These are phyloP conservation scores for Salarias fasciatus DNA, from an alignment of 2,797 vertebrate species.

Conservation along the genomic window DNA sequence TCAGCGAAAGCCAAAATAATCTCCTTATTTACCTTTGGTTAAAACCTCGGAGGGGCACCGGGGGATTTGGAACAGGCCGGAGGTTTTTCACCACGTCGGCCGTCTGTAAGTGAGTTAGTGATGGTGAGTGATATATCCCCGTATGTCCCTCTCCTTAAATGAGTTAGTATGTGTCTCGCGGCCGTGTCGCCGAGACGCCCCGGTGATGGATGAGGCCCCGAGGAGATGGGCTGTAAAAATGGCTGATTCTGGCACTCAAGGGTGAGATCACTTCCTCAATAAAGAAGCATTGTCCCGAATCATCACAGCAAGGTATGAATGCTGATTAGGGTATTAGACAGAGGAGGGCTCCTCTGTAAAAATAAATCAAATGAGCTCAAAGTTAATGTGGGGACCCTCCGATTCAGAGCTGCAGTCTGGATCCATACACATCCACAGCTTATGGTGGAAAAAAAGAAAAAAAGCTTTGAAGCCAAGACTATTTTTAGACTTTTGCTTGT, in stretches of 20 bases:
- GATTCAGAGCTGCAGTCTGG: constrained; percentile 22
- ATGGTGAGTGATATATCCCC: constrained; percentile 69
- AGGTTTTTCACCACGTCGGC: constrained; percentile 89
- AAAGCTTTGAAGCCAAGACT: too few relatives aligned
- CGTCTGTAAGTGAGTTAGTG: constrained; percentile 93
- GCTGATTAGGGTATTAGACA: constrained; percentile 97
- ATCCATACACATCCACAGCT: background rate
- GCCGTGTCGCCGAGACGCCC: constrained; percentile 91
- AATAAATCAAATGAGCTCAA: constrained; percentile 82
- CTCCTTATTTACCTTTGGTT: constrained; percentile 85
- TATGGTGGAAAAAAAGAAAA: too few relatives aligned
- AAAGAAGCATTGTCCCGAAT: constrained; percentile 96
- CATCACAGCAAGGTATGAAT: constrained; percentile 96
- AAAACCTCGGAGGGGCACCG: constrained; percentile 83
- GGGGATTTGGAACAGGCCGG: constrained; percentile 85
- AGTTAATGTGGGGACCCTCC: constrained; percentile 48
- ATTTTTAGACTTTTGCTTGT: too few relatives aligned
- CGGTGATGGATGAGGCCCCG: constrained; percentile 94
- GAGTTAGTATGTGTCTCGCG: constrained; percentile 76
- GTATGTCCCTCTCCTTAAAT: constrained; percentile 72
- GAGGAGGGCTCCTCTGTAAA: constrained; percentile 91
- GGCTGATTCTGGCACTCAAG: constrained; percentile 96
- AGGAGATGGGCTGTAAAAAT: constrained; percentile 94
- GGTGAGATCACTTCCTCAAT: constrained; percentile 99
- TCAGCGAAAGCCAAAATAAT: constrained; percentile 65